phyloP scores from a whole-genome alignment of 2,888 invertebrate species.

The Endomychus coccineus region DNA sequence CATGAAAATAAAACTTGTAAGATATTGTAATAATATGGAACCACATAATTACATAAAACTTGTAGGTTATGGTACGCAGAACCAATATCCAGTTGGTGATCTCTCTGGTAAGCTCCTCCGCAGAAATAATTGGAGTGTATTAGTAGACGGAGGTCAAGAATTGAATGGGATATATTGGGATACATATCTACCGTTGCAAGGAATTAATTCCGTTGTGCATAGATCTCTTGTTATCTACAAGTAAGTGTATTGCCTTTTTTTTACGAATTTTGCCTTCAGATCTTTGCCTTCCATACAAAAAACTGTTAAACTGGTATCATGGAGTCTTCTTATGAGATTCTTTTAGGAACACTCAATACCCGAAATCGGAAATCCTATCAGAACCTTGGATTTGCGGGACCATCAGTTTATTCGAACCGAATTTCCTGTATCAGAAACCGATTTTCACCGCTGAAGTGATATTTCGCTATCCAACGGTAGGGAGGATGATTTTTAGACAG shows the following conservation, averaged over 20 bases:
- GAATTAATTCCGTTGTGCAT: constrained; percentile 69
- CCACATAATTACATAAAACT: neutral
- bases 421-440: constrained; percentile 60
- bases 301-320: too few species aligned
- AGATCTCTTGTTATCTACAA: constrained; percentile 72
- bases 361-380: constrained; percentile 38
- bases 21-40: neutral
- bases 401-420: constrained; percentile 55
- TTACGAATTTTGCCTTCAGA: too few species aligned
- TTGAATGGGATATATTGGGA: constrained; percentile 75
- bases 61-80: constrained; percentile 70
- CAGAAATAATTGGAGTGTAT: constrained; percentile 61
- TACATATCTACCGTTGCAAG: constrained; percentile 75
- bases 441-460: constrained; percentile 73
- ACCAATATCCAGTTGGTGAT: constrained; percentile 86
- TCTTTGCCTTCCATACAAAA: too few species aligned
- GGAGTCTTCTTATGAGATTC: constrained; percentile 4
- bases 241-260: constrained; percentile 39
- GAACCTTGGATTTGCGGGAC: constrained; percentile 59
- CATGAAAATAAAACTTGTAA: neutral
- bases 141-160: constrained; percentile 65
- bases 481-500: constrained; percentile 74
- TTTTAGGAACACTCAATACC: constrained; percentile 47
- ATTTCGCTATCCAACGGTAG: constrained; percentile 75
- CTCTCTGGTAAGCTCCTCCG: constrained; percentile 77